phyloP scores from a whole-genome alignment of 2,797 vertebrate species.

The Microhierax caerulescens region DNA sequence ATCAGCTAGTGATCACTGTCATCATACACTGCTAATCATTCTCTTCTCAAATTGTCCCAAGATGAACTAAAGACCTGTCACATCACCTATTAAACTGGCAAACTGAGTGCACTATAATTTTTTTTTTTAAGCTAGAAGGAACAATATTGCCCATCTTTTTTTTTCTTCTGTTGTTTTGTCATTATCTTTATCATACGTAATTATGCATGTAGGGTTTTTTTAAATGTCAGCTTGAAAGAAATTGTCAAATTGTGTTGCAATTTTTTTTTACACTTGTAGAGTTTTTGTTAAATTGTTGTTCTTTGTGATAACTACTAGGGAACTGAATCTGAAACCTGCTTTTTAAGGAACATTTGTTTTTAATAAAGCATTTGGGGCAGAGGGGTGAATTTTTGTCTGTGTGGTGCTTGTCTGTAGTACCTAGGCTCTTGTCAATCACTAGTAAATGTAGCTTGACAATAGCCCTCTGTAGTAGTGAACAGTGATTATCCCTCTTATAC shows the following conservation, averaged over 20 bases:
- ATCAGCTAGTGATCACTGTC: conserved; percentile 50
- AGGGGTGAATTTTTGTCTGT: not conserved
- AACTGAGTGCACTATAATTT: not conserved
- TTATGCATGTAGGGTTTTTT: not conserved
- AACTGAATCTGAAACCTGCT: not conserved
- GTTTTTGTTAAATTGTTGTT: not conserved
- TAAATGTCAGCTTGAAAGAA: not conserved
- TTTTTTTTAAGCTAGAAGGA: not conserved
- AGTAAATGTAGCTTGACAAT: not conserved
- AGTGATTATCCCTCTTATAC: not conserved
- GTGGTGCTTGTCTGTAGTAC: not conserved
- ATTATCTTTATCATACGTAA: not conserved
- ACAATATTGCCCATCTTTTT: not conserved
- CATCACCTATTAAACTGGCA: conserved; percentile 38
- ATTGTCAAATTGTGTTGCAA: not conserved
- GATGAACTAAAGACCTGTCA: conserved; percentile 37
- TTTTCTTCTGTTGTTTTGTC: conserved; percentile 3
- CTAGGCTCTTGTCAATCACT: not conserved
- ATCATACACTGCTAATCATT: conserved; percentile 46
- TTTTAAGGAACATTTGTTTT: not conserved
- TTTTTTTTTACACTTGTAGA: not conserved
- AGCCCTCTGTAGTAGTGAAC: not conserved
- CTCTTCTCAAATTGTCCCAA: conserved; percentile 16
- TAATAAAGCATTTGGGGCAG: not conserved
- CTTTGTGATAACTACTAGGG: not conserved